Evolutionary conservation across 2,113 vertebrate genomes (phyloP).

Genomic region (Microtus ochrogaster): DNA sequence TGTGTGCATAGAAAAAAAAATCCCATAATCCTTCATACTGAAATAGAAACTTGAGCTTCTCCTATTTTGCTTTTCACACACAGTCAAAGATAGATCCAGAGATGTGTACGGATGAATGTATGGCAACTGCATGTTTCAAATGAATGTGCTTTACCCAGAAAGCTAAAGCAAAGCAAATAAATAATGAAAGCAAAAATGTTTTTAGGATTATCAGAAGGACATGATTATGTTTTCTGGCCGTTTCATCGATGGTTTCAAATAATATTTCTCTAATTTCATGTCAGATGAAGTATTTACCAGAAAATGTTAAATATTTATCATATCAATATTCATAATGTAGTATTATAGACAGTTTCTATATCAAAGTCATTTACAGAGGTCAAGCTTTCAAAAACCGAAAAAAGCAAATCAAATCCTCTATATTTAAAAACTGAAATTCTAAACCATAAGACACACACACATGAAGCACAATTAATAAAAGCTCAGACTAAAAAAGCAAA

Average conservation of each 20-base stretch:
- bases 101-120: not conserved
- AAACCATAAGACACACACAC: conserved; percentile 14
- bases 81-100: not conserved
- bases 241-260: conserved; percentile 37
- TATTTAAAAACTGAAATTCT: conserved; percentile 54
- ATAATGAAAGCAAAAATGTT: conserved; percentile 45
- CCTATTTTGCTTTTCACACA: not conserved
- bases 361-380: conserved; percentile 51
- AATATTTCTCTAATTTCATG: conserved; percentile 66
- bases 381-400: conserved; percentile 68
- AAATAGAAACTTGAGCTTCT: conserved; percentile 35
- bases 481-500: too few species aligned
- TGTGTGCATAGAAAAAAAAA: not conserved
- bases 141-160: conserved; percentile 22
- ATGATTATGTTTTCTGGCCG: conserved; percentile 40
- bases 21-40: conserved; percentile 1
- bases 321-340: conserved; percentile 62
- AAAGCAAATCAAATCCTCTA: conserved; percentile 54
- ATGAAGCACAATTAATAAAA: too few species aligned
- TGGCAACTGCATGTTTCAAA: not conserved
- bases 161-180: conserved; percentile 52
- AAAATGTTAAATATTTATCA: conserved; percentile 74
- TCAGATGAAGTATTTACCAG: conserved; percentile 57
- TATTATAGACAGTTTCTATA: conserved; percentile 62
- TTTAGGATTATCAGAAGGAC: conserved; percentile 60